These are phyloP conservation scores for Malurus elegans DNA, from an alignment of 2,113 vertebrate genomes.

Conservation along the genomic window DNA sequence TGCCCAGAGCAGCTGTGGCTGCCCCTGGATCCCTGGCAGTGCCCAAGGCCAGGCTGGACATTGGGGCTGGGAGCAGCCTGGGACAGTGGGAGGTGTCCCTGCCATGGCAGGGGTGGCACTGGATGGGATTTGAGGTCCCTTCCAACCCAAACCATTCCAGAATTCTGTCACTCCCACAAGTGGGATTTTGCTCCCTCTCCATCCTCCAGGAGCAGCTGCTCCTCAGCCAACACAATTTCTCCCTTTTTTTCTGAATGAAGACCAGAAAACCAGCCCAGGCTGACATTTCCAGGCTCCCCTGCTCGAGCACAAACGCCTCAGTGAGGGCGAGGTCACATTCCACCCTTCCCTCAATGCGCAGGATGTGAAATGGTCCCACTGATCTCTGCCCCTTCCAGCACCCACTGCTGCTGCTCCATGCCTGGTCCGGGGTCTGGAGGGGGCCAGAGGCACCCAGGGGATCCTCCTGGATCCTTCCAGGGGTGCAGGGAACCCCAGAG, in stretches of 20 bases:
- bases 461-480: neutral
- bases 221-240: neutral
- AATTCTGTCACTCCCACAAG: neutral
- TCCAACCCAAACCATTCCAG: neutral
- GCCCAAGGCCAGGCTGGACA: rapidly evolving
- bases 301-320: neutral
- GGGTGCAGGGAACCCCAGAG: neutral
- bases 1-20: neutral
- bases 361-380: neutral
- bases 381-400: neutral
- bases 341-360: neutral
- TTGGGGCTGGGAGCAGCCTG: neutral
- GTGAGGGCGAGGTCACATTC: neutral
- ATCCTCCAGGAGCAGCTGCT: neutral
- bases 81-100: neutral
- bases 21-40: neutral
- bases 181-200: neutral
- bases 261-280: neutral
- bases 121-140: neutral
- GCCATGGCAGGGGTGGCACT: rapidly evolving
- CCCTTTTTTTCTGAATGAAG: neutral
- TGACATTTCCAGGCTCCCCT: neutral
- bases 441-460: neutral
- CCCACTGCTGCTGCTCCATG: neutral
- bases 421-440: neutral